Evolutionary conservation across 1,140 invertebrate species (phyloP).

Genomic region (Pectinophora gossypiella): DNA sequence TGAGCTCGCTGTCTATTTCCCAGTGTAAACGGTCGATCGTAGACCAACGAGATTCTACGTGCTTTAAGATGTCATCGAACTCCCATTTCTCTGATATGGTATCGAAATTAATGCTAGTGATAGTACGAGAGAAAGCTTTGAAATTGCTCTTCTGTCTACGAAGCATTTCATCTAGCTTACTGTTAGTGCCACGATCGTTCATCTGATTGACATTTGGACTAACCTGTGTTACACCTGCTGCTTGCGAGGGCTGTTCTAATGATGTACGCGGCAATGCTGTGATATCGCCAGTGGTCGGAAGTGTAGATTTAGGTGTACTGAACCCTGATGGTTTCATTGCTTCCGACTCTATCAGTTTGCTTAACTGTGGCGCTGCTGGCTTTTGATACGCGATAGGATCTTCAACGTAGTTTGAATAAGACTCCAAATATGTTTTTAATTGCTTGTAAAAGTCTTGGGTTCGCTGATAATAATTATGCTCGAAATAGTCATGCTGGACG

Average conservation of each 20-base stretch:
- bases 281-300: not conserved
- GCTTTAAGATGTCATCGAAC: not conserved
- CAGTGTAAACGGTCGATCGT: not conserved
- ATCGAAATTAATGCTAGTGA: not conserved
- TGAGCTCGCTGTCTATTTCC: not conserved
- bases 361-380: not conserved
- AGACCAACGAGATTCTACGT: not conserved
- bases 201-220: no score
- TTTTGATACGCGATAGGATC: not conserved
- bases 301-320: not conserved
- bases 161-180: conserved; percentile 1
- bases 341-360: not conserved
- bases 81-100: not conserved
- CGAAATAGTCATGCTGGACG: not conserved
- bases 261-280: not conserved
- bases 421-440: not conserved
- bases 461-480: not conserved
- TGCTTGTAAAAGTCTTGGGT: not conserved
- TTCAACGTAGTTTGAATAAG: not conserved
- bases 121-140: not conserved
- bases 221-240: not conserved
- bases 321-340: not conserved
- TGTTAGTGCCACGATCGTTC: not conserved
- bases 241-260: not conserved
- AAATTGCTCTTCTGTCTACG: conserved; percentile 1